phyloP scores from a whole-genome alignment of 1,140 invertebrate genomes.

The Trichonephila clavata region DNA sequence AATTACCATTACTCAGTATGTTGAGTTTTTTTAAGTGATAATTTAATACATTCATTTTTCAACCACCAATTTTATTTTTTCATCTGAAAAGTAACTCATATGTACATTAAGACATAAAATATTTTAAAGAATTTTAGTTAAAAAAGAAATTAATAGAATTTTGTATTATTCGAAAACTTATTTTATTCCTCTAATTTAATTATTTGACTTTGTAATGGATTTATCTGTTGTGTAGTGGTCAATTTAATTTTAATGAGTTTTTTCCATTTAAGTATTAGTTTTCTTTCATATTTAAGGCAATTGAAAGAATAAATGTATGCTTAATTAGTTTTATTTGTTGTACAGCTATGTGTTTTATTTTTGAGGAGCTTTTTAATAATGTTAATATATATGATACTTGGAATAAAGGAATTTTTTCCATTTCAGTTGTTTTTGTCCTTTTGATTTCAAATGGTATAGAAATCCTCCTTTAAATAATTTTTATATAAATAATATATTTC shows the following conservation, averaged over 20 bases:
- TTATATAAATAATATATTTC: not conserved
- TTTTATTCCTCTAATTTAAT: not conserved
- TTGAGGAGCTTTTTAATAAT: slow-evolving; percentile 15
- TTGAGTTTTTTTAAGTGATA: not conserved
- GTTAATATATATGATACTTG: not conserved
- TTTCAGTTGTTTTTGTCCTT: not conserved
- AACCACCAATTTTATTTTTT: not conserved
- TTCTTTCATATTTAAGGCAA: not conserved
- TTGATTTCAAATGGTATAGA: not conserved
- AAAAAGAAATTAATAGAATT: too few species aligned
- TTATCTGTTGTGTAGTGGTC: not conserved
- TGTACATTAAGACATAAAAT: not conserved
- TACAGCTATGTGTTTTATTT: slow-evolving; percentile 19
- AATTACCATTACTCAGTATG: too few species aligned
- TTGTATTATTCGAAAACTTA: not conserved
- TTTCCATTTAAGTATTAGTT: not conserved
- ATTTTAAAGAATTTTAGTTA: not conserved
- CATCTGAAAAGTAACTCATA: not conserved
- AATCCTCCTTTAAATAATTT: not conserved
- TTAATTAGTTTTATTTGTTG: slow-evolving; percentile 22
- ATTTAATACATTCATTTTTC: not conserved
- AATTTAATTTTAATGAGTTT: not conserved
- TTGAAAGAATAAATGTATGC: slow-evolving; percentile 8
- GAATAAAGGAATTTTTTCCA: slow-evolving; percentile 33
- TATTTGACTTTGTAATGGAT: not conserved